Percentiles rank a stretch among this genome's conserved stretches.
Evolutionary conservation across 2,113 vertebrate genomes (phyloP).

Genomic region (Butorides virescens): DNA sequence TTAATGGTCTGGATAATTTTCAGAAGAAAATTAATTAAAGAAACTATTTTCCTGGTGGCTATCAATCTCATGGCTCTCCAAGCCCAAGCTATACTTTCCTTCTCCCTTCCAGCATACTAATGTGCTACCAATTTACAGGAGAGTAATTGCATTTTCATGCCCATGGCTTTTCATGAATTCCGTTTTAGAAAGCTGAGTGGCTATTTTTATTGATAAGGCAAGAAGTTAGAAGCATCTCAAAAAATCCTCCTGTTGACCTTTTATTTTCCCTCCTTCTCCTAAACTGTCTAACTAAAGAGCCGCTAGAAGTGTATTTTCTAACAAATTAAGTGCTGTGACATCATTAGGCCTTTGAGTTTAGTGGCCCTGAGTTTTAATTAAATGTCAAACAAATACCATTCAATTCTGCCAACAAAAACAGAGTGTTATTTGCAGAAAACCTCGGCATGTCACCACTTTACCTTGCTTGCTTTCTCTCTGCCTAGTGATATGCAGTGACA

Average conservation of each 20-base stretch:
- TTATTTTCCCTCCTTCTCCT: background rate
- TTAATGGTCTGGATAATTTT: conserved; percentile 56
- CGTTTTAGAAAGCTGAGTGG: background rate
- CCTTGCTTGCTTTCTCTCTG: background rate
- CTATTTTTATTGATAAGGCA: conserved; percentile 39
- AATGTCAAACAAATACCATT: conserved; percentile 65
- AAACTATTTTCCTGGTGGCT: conserved; percentile 58
- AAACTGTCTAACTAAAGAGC: background rate
- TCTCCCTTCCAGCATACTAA: conserved; percentile 53
- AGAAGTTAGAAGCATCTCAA: background rate
- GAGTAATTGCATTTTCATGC: conserved; percentile 59
- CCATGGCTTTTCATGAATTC: conserved; percentile 25
- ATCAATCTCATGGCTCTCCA: conserved; percentile 56
- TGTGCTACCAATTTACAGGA: conserved; percentile 31
- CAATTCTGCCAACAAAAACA: conserved; percentile 39
- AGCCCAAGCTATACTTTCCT: background rate
- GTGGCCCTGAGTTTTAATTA: conserved; percentile 57
- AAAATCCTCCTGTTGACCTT: conserved; percentile 29
- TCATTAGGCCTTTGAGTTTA: conserved; percentile 42
- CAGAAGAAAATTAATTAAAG: conserved; percentile 68
- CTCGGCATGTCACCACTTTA: background rate
- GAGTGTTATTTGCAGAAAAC: conserved; percentile 42
- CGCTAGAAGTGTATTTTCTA: background rate
- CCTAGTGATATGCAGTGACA: background rate
- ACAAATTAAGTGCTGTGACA: conserved; percentile 24